phyloP scores from a whole-genome alignment of 2,797 vertebrate genomes.

The Hoplostethus atlanticus region DNA sequence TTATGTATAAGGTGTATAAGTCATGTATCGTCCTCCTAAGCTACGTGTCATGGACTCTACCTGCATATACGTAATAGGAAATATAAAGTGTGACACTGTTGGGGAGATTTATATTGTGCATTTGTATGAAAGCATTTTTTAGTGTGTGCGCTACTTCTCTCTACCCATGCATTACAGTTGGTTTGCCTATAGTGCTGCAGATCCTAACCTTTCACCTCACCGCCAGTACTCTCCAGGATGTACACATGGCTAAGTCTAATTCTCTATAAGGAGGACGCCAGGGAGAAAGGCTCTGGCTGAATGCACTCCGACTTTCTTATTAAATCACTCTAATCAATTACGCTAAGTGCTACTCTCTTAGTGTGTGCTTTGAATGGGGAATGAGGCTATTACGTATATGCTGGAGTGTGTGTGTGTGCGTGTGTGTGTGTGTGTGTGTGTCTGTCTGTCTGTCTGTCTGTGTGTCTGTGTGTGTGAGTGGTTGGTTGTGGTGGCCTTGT shows the following conservation, averaged over 20 bases:
- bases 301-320: slow-evolving; percentile 5
- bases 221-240: neutral
- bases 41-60: neutral
- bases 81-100: neutral
- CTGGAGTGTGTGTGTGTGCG: neutral
- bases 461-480: neutral
- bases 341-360: slow-evolving; percentile 17
- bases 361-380: slow-evolving; percentile 1
- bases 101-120: slow-evolving; percentile 12
- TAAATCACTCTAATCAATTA: slow-evolving; percentile 41
- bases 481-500: neutral
- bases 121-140: neutral
- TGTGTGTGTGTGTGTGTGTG: neutral
- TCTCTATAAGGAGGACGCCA: slow-evolving; percentile 1
- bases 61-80: neutral
- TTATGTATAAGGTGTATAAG: slow-evolving; percentile 41
- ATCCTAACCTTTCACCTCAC: neutral
- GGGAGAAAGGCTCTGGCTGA: slow-evolving; percentile 5
- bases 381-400: neutral
- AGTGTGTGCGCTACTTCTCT: neutral
- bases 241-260: neutral
- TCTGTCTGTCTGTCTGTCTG: neutral
- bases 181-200: slow-evolving; percentile 1
- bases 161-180: neutral
- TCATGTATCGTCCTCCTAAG: slow-evolving; percentile 30